Percentiles rank a stretch among this genome's conserved stretches.
phyloP scores from a whole-genome alignment of 2,113 vertebrate species.

The Rhinolophus ferrumequinum region DNA sequence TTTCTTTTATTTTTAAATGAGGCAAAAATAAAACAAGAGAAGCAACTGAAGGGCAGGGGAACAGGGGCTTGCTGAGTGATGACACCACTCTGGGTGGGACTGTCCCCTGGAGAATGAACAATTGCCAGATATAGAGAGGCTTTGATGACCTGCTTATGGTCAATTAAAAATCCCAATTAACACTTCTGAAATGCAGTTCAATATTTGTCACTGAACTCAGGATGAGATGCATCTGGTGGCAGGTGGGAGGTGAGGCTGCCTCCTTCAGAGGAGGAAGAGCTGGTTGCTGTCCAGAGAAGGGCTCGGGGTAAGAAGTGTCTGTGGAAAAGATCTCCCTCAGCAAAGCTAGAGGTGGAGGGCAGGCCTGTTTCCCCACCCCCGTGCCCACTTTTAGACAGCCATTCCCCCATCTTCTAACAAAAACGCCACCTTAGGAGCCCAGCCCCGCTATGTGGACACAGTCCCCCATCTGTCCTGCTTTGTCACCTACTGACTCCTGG shows the following conservation, averaged over 20 bases:
- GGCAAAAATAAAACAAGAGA: slow-evolving; percentile 56
- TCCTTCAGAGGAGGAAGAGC: not conserved
- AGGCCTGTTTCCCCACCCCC: not conserved
- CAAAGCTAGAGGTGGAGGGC: not conserved
- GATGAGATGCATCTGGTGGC: not conserved
- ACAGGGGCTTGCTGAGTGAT: accelerated
- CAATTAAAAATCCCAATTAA: slow-evolving; percentile 74
- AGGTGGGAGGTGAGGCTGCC: not conserved
- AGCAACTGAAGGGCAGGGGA: accelerated
- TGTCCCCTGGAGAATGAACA: not conserved
- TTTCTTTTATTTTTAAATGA: slow-evolving; percentile 31
- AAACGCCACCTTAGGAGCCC: not conserved
- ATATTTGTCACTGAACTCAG: slow-evolving; percentile 37
- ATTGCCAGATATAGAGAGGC: not conserved
- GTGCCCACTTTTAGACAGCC: not conserved
- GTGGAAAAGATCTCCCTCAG: not conserved
- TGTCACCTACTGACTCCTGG: not conserved
- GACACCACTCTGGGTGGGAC: not conserved
- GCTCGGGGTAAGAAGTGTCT: not conserved
- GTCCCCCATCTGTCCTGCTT: accelerated
- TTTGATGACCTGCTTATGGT: slow-evolving; percentile 62
- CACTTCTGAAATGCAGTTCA: slow-evolving; percentile 61
- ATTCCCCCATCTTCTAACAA: not conserved
- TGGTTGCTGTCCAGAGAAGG: not conserved
- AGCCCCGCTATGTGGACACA: not conserved